Conservation (phyloP, 37 sponge, comb jelly and placozoan species). For the Haliclona indistincta region DNA sequence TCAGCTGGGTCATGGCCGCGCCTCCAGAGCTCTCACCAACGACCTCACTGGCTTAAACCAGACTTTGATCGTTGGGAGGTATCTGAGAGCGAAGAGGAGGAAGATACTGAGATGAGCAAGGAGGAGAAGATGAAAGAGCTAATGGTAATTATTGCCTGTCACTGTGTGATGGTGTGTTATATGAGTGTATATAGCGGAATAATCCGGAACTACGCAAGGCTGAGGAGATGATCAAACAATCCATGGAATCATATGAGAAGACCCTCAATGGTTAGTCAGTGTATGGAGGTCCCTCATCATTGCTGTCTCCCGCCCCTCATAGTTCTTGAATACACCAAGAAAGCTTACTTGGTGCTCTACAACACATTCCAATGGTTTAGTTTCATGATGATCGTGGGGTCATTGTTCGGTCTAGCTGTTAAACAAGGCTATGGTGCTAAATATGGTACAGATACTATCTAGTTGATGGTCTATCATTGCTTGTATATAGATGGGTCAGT, state of each 20-base stretch:
- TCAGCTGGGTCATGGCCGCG: conserved; percentile 73
- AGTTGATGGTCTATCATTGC: background rate
- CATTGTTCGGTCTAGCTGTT: too few species aligned
- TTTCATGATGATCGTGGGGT: conserved; percentile 42
- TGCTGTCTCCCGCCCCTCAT: background rate
- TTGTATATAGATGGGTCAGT: background rate
- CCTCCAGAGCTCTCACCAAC: conserved; percentile 47
- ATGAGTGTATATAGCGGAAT: too few species aligned
- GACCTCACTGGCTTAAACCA: conserved; percentile 77
- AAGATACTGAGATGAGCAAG: conserved; percentile 8
- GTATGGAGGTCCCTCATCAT: too few species aligned
- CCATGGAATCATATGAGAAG: too few species aligned
- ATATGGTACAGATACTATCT: too few species aligned
- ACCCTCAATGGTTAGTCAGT: too few species aligned
- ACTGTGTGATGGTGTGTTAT: too few species aligned
- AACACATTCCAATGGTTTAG: conserved; percentile 67
- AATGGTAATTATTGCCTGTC: conserved; percentile 13
- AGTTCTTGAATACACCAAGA: conserved; percentile 23
- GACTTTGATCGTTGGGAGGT: conserved; percentile 80
- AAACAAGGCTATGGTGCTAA: too few species aligned
- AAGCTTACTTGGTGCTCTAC: conserved; percentile 55
- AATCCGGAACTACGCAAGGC: too few species aligned
- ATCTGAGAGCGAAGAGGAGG: conserved; percentile 34
- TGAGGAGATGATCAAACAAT: too few species aligned
- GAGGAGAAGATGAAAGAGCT: background rate